phyloP scores from a whole-genome alignment of 2,113 vertebrate species.

The Paracanthobrama guichenoti region DNA sequence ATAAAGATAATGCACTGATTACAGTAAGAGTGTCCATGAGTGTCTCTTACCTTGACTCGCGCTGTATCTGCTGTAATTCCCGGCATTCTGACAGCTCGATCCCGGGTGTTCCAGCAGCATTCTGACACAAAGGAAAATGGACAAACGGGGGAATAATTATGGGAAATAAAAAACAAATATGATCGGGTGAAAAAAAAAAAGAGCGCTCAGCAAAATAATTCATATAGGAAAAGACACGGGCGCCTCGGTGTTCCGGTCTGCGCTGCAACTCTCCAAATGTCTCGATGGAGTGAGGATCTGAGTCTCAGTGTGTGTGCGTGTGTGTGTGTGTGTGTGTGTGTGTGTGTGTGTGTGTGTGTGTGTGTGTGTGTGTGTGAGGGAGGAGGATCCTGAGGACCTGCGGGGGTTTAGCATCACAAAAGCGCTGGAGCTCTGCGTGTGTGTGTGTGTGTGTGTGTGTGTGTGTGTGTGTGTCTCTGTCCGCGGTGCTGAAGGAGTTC shows the following conservation, averaged over 20 bases:
- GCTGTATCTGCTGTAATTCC: slow-evolving; percentile 75
- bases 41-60: slow-evolving; percentile 77
- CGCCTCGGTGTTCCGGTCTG: slow-evolving; percentile 20
- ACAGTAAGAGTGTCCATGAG: too few species aligned
- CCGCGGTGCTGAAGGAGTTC: slow-evolving; percentile 56
- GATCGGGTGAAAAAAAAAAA: background rate
- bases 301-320: too few species aligned
- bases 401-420: slow-evolving; percentile 26
- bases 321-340: too few species aligned
- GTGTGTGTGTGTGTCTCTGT: slow-evolving; percentile 44
- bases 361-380: background rate
- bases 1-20: too few species aligned
- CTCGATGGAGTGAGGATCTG: slow-evolving; percentile 28
- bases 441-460: background rate
- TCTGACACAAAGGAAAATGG: slow-evolving; percentile 3
- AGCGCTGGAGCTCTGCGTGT: slow-evolving; percentile 42
- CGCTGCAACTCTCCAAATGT: slow-evolving; percentile 58
- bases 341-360: too few species aligned
- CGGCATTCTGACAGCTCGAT: slow-evolving; percentile 77
- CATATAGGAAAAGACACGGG: background rate
- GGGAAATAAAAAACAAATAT: background rate
- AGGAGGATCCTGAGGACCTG: slow-evolving; percentile 43
- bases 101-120: slow-evolving; percentile 83
- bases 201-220: background rate
- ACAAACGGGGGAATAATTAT: background rate